Evolutionary conservation across 2,113 vertebrate species (phyloP).

Genomic region (Laticauda colubrina): DNA sequence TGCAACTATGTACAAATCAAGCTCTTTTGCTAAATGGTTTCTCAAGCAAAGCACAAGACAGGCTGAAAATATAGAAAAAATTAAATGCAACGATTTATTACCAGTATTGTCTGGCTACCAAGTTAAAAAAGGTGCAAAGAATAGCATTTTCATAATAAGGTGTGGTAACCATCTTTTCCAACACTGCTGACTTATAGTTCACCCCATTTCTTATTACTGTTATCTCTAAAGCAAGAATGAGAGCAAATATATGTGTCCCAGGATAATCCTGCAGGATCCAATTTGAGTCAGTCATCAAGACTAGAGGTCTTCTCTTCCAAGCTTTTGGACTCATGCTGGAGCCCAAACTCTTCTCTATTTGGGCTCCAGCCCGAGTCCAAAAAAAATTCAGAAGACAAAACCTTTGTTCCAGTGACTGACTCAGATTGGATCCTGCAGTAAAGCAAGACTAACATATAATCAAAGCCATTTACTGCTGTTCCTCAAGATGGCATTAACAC

Average conservation of each 20-base stretch:
- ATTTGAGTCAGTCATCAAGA: background rate
- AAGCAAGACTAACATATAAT: background rate
- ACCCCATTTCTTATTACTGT: background rate
- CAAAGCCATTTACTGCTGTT: background rate
- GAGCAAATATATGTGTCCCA: background rate
- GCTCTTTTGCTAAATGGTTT: background rate
- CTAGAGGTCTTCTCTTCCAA: background rate
- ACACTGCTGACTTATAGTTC: background rate
- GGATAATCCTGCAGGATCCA: background rate
- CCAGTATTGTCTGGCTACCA: background rate
- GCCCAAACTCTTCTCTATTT: background rate
- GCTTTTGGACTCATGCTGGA: background rate
- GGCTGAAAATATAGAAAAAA: background rate
- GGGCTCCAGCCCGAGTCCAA: too few species aligned
- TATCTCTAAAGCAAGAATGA: background rate
- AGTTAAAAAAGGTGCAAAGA: too few species aligned
- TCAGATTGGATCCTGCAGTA: too few species aligned
- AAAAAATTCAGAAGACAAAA: too few species aligned
- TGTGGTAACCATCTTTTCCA: background rate
- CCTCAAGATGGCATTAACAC: background rate
- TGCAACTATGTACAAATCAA: background rate
- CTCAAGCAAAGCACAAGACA: background rate
- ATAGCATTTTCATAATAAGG: background rate
- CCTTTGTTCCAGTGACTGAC: too few species aligned
- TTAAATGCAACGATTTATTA: background rate